phyloP scores from a whole-genome alignment of 2,888 invertebrate genomes.

The Nudaria mundana region DNA sequence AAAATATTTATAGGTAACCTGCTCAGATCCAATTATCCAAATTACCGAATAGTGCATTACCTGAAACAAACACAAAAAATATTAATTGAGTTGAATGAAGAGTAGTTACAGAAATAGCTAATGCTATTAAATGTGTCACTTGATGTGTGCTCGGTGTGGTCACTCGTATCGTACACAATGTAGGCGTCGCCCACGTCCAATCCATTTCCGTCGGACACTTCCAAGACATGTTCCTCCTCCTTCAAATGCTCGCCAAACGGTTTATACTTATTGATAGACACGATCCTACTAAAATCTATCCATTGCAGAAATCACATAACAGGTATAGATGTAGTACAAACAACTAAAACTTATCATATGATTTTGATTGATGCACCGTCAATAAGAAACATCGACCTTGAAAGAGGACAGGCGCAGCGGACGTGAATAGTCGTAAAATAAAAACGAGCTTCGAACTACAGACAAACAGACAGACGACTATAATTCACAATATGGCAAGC shows the following conservation, averaged over 20 bases:
- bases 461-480: slow-evolving; percentile 65
- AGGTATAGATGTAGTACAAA: neutral
- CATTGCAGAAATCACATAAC: neutral
- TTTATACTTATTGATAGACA: slow-evolving; percentile 36
- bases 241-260: slow-evolving; percentile 35
- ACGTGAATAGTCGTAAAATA: slow-evolving; percentile 74
- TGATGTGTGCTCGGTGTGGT: slow-evolving; percentile 53
- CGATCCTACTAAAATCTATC: slow-evolving; percentile 3
- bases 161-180: slow-evolving; percentile 53
- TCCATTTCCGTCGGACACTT: slow-evolving; percentile 63
- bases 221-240: slow-evolving; percentile 47
- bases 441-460: slow-evolving; percentile 63
- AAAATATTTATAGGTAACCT: too few relatives aligned
- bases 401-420: slow-evolving; percentile 63
- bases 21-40: too few relatives aligned
- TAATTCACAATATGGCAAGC: slow-evolving; percentile 67
- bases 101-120: slow-evolving; percentile 54
- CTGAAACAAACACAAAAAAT: slow-evolving; percentile 48
- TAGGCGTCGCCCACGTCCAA: slow-evolving; percentile 71
- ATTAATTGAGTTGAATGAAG: slow-evolving; percentile 37
- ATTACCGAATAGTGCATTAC: slow-evolving; percentile 39
- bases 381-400: slow-evolving; percentile 66
- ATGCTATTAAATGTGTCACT: slow-evolving; percentile 63
- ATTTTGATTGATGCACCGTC: slow-evolving; percentile 43
- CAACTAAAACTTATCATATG: slow-evolving; percentile 17